phyloP scores from a whole-genome alignment of 2,113 vertebrate species.

The Poecilia latipinna region DNA sequence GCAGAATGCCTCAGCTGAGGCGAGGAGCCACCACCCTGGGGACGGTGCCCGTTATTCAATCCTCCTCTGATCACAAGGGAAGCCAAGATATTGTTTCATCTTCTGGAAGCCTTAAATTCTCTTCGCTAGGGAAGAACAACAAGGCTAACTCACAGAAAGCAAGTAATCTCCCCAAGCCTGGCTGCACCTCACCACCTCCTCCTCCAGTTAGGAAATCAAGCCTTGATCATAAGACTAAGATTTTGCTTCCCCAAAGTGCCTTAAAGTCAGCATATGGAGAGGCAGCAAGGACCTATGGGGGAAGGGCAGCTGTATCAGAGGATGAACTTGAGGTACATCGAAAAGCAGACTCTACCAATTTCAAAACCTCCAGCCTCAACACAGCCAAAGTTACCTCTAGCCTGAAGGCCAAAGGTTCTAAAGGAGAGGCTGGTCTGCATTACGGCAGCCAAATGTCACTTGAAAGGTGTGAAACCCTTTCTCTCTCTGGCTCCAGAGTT shows the following conservation, averaged over 20 bases:
- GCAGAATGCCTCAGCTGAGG: conserved; percentile 88
- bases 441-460: conserved; percentile 87
- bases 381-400: conserved; percentile 85
- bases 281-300: conserved; percentile 68
- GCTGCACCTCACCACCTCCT: conserved; percentile 85
- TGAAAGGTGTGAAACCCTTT: conserved; percentile 87
- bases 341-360: conserved; percentile 81
- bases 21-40: conserved; percentile 94
- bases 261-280: conserved; percentile 82
- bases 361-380: conserved; percentile 79
- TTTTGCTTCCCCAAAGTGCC: conserved; percentile 79
- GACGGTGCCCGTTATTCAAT: conserved; percentile 83
- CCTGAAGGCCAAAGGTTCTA: conserved; percentile 83
- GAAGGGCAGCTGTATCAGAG: conserved; percentile 69
- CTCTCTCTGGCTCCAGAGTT: conserved; percentile 80
- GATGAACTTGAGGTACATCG: conserved; percentile 71
- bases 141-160: conserved; percentile 76
- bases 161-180: conserved; percentile 79
- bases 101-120: conserved; percentile 84
- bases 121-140: conserved; percentile 84
- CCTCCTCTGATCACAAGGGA: conserved; percentile 73
- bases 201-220: conserved; percentile 95
- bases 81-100: conserved; percentile 71
- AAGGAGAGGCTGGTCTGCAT: conserved; percentile 81
- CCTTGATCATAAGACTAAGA: conserved; percentile 88